Conservation (phyloP, 2,888 invertebrate species). For the Cantharis rufa region DNA sequence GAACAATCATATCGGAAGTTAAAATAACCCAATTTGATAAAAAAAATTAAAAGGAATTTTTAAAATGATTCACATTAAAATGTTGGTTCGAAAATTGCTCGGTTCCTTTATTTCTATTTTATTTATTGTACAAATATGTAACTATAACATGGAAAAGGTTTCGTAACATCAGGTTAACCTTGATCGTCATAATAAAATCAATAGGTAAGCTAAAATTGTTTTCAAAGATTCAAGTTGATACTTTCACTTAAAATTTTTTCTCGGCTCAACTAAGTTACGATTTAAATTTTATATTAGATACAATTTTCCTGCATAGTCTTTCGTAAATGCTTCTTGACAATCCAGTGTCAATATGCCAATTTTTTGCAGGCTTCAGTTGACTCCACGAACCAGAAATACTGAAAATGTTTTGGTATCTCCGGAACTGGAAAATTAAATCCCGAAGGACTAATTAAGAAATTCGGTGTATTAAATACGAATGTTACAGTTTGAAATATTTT, state of each 20-base stretch:
- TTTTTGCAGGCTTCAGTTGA: too few relatives aligned
- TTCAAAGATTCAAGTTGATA: not conserved
- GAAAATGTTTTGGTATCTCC: too few relatives aligned
- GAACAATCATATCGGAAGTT: not conserved
- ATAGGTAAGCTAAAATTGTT: not conserved
- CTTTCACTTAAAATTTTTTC: not conserved
- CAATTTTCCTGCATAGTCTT: too few relatives aligned
- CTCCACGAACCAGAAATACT: too few relatives aligned
- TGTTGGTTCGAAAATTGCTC: not conserved
- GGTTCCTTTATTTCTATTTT: not conserved
- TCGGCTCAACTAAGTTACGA: too few relatives aligned
- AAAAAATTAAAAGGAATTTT: not conserved
- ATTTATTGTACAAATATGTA: not conserved
- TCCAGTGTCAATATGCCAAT: too few relatives aligned
- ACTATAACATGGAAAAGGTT: not conserved
- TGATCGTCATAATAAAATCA: not conserved
- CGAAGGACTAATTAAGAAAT: too few relatives aligned
- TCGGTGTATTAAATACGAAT: too few relatives aligned
- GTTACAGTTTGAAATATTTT: too few relatives aligned
- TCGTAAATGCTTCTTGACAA: too few relatives aligned
- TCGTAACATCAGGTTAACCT: not conserved
- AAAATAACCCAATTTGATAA: not conserved
- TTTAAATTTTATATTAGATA: too few relatives aligned
- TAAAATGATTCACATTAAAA: not conserved
- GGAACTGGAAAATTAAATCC: too few relatives aligned